phyloP scores from a whole-genome alignment of 2,888 invertebrate species.

The Agrochola circellaris region DNA sequence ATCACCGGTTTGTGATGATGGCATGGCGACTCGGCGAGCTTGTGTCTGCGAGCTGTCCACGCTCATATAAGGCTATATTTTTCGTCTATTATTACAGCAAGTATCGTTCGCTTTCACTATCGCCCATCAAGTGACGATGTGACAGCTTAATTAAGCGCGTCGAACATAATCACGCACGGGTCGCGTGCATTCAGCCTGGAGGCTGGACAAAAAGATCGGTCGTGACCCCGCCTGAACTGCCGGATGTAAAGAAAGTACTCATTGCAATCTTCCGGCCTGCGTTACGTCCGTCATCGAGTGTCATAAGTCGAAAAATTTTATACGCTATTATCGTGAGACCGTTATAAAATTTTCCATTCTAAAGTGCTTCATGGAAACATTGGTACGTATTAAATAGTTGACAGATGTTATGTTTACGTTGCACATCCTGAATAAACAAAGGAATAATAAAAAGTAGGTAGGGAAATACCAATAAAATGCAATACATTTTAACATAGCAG shows the following conservation, averaged over 20 bases:
- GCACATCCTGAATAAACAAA: constrained; percentile 19
- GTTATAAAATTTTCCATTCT: constrained; percentile 14
- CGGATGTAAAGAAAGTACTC: constrained; percentile 89
- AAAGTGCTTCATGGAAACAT: constrained; percentile 13
- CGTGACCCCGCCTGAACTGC: constrained; percentile 87
- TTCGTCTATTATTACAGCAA: constrained; percentile 81
- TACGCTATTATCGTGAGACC: constrained; percentile 18
- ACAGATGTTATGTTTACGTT: neutral
- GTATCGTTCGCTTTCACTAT: constrained; percentile 88
- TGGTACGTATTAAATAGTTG: neutral
- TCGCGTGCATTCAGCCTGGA: constrained; percentile 79
- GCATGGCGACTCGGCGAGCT: constrained; percentile 59
- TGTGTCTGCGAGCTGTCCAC: constrained; percentile 45
- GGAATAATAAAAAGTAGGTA: neutral
- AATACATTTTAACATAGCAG: neutral
- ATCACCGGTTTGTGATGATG: constrained; percentile 66
- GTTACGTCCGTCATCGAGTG: constrained; percentile 59
- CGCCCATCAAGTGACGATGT: constrained; percentile 87
- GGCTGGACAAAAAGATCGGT: constrained; percentile 86
- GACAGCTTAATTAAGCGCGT: constrained; percentile 90
- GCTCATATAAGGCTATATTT: constrained; percentile 58
- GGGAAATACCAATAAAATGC: neutral
- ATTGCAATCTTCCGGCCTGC: constrained; percentile 72
- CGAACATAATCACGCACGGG: constrained; percentile 86
- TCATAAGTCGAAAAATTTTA: constrained; percentile 48